phyloP scores from a whole-genome alignment of 2,113 vertebrate species.

The Emberiza fucata region DNA sequence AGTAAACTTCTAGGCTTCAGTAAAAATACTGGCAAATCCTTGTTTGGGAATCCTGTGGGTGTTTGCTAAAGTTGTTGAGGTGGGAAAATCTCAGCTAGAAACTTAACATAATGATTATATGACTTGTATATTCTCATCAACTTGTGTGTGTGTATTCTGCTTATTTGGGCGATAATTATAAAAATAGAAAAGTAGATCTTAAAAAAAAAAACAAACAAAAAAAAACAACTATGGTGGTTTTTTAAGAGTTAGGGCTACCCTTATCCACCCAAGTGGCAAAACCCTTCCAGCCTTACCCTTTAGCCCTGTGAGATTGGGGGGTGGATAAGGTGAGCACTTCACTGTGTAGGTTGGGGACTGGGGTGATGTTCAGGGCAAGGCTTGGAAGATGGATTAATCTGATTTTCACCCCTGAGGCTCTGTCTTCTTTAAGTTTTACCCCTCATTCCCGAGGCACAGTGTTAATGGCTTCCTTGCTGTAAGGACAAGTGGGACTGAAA shows the following conservation, averaged over 20 bases:
- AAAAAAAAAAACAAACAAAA: not conserved
- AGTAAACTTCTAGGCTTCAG: not conserved
- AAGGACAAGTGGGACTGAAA: not conserved
- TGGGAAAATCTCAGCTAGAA: slow-evolving; percentile 27
- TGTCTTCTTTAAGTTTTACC: not conserved
- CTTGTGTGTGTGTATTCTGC: not conserved
- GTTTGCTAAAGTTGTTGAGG: slow-evolving; percentile 7
- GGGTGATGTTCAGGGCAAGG: not conserved
- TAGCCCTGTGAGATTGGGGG: not conserved
- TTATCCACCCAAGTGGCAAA: not conserved
- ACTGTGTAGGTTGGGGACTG: not conserved
- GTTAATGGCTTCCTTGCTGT: not conserved
- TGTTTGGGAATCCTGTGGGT: not conserved
- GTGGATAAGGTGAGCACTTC: rapidly evolving
- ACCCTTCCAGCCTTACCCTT: not conserved
- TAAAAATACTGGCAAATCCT: slow-evolving; percentile 8
- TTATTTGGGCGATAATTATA: not conserved
- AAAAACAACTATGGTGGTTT: not conserved
- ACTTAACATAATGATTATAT: not conserved
- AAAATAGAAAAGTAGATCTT: not conserved
- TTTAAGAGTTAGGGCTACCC: not conserved
- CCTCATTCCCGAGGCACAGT: not conserved
- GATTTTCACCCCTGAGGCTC: not conserved
- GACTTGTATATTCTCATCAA: not conserved
- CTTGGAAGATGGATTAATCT: not conserved